Evolutionary conservation across 2,797 vertebrate species (phyloP).

Genomic region (Pelobates cultripes): DNA sequence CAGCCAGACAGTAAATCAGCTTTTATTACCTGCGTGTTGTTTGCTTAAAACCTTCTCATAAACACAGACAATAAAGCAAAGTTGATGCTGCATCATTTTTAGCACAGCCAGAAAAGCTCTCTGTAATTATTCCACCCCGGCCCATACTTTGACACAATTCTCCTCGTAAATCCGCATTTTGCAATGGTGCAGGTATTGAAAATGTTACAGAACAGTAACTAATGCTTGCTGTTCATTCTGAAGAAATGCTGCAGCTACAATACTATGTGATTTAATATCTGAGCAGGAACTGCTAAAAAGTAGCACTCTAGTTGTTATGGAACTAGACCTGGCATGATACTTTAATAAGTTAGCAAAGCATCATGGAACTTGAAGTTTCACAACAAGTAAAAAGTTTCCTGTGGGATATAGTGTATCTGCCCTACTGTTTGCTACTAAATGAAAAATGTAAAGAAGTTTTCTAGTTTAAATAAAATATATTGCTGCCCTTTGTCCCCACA

Average conservation of each 20-base stretch:
- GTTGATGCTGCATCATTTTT: conserved; percentile 34
- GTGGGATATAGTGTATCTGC: too few relatives aligned
- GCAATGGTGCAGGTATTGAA: conserved; percentile 26
- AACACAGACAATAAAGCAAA: conserved; percentile 35
- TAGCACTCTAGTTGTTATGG: too few relatives aligned
- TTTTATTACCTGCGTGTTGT: conserved; percentile 36
- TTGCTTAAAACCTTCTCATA: conserved; percentile 44
- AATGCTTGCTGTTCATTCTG: conserved; percentile 21
- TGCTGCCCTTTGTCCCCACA: too few relatives aligned
- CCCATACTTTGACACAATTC: conserved; percentile 38
- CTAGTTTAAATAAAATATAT: too few relatives aligned
- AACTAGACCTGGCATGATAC: background rate
- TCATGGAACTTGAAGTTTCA: background rate
- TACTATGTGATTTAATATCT: background rate
- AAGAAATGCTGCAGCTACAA: conserved; percentile 19
- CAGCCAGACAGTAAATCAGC: conserved; percentile 32
- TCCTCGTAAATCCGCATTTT: conserved; percentile 46
- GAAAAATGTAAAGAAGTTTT: too few relatives aligned
- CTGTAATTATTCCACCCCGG: conserved; percentile 42
- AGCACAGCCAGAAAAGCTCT: conserved; percentile 37
- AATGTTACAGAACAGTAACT: conserved; percentile 30
- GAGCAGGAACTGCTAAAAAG: background rate
- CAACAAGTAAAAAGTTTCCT: too few relatives aligned
- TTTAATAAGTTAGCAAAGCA: background rate
- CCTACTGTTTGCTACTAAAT: too few relatives aligned